Evolutionary conservation across 2,888 invertebrate genomes (phyloP), one percentile per base, ranked within the genome.

Genomic region (Eupelmus urozonus): DNA sequence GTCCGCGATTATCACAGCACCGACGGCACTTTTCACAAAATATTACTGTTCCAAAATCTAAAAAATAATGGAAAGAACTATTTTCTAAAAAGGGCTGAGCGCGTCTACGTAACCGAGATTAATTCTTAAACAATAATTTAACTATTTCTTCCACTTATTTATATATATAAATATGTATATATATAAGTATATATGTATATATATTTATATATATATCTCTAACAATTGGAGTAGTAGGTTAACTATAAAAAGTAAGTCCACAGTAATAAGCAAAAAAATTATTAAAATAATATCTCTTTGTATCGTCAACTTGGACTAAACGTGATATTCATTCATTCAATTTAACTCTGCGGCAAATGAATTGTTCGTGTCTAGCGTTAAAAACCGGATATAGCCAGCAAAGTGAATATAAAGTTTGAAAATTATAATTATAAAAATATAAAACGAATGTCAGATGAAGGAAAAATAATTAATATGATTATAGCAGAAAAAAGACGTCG

Each of bases 281-380:
- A 74, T 78, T 65, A 75, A 71, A 71, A 59, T 78, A 65, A 66
- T 62, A 29, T 71, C 70, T 66, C 42, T 51, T 71, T 72, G 76
- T 75, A 67, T 67, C 55, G 71, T 73, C 67, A 45, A 60, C 18
- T 57, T 67, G 11, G 74, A 69, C n/a, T 79, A 60, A 76, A 71
- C 71, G 71, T 79, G 79, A 71, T 76, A 76, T 71, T 51, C 34
- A 69, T 49, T 76, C 65, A 65, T 71, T 49, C 53, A 60, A 72
- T 66, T 62, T 49, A 72, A 29, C 20, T 66, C 25, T 62, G 67
- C 73, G 73, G 29, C 60, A 60, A 74, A 63, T 51, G 49, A 63
- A 57, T 66, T 63, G 65, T 53, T 71, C 62, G 75, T 79, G 66
- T 79, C 71, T 75, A 66, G 40, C 71, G 57, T 72, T 66, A 51